These are phyloP conservation scores for Pluvialis apricaria DNA, from an alignment of 2,113 vertebrate genomes.

Conservation along the genomic window DNA sequence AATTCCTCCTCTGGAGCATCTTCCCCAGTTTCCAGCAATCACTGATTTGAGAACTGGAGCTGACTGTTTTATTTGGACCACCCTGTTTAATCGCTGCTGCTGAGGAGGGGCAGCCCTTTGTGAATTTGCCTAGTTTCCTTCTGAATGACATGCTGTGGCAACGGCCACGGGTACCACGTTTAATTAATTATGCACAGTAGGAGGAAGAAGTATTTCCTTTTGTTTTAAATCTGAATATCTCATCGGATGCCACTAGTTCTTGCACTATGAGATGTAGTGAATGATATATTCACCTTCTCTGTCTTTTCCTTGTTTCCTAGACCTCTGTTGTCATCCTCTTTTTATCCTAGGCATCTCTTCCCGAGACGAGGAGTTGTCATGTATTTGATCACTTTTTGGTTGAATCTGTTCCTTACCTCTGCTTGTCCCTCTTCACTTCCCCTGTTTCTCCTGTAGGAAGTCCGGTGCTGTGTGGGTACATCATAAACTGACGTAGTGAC, in stretches of 20 bases:
- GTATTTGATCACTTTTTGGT: background rate
- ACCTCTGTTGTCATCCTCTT: background rate
- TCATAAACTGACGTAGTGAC: background rate
- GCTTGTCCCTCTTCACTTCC: background rate
- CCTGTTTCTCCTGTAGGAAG: background rate
- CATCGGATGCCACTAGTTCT: background rate
- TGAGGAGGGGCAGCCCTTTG: background rate
- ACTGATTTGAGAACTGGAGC: background rate
- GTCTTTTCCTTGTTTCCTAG: background rate
- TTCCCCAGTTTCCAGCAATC: background rate
- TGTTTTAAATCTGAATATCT: background rate
- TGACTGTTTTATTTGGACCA: background rate
- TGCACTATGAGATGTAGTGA: background rate
- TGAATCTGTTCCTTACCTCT: background rate
- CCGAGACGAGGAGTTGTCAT: accelerated
- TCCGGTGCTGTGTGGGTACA: background rate
- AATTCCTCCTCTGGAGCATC: background rate
- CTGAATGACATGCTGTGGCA: accelerated
- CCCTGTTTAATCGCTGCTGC: accelerated
- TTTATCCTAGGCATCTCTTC: background rate
- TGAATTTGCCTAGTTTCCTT: background rate
- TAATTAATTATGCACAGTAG: background rate
- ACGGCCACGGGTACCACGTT: accelerated
- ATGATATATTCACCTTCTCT: background rate
- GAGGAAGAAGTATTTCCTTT: background rate